Percentiles rank a stretch among this genome's conserved stretches.
Evolutionary conservation across 1,140 invertebrate genomes (phyloP).

Genomic region (Anastrepha ludens): DNA sequence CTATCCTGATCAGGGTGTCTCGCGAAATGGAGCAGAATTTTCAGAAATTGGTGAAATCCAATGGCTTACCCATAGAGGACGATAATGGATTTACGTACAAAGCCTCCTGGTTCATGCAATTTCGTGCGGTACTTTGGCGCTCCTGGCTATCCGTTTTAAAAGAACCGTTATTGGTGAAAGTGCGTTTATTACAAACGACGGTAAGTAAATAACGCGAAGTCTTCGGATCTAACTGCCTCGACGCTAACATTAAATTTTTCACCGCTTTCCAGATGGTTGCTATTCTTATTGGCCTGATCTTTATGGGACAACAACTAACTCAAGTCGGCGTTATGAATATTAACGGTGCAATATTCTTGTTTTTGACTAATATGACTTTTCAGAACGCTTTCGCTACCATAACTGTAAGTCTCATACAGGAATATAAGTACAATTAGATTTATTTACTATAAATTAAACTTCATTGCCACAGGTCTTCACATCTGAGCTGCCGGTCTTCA

Average conservation of each 20-base stretch:
- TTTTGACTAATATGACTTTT: constrained; percentile 95
- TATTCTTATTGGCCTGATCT: constrained; percentile 90
- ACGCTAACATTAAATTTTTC: background rate
- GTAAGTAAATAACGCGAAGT: constrained; percentile 78
- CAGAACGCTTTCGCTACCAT: constrained; percentile 93
- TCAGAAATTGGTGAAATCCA: constrained; percentile 65
- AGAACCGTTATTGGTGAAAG: constrained; percentile 92
- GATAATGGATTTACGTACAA: constrained; percentile 80
- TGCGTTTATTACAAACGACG: constrained; percentile 90
- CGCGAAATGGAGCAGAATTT: constrained; percentile 74
- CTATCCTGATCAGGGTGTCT: constrained; percentile 68
- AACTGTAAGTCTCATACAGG: constrained; percentile 81
- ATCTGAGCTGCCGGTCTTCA: constrained; percentile 91
- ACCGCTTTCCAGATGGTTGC: constrained; percentile 83
- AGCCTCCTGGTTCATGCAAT: constrained; percentile 91
- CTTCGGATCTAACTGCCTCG: background rate
- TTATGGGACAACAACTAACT: constrained; percentile 88
- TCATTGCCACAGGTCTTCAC: constrained; percentile 87
- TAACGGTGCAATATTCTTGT: constrained; percentile 95
- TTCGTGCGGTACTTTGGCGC: constrained; percentile 91
- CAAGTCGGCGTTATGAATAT: constrained; percentile 96
- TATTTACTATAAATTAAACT: background rate
- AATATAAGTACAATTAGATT: background rate
- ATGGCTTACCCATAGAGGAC: constrained; percentile 73
- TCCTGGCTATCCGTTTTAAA: constrained; percentile 91